Conservation (phyloP, 2,888 invertebrate genomes). For the Stenolophus ochropezus region DNA sequence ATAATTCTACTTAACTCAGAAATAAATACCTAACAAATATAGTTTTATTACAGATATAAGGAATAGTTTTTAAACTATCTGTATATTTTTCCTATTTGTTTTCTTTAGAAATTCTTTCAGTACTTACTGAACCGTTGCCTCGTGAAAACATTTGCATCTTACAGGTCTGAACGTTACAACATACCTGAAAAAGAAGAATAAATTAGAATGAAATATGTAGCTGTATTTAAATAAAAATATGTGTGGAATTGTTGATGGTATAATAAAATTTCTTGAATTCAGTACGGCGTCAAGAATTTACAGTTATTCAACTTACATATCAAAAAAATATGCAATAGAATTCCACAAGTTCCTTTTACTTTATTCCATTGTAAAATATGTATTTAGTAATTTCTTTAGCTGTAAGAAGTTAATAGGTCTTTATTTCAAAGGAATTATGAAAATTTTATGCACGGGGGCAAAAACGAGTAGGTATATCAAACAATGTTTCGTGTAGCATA, state of each 20-base stretch:
- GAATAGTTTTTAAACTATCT: neutral
- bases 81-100: neutral
- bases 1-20: no score
- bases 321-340: neutral
- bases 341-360: neutral
- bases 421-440: no score
- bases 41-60: no score
- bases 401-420: no score
- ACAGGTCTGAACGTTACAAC: neutral
- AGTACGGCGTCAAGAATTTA: neutral
- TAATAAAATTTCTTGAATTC: neutral
- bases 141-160: neutral
- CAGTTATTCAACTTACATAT: neutral
- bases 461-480: no score
- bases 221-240: neutral
- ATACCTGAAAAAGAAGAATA: conserved; percentile 20
- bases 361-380: no score
- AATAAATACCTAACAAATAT: no score
- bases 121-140: conserved; percentile 1
- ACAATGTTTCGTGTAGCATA: no score
- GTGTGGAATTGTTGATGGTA: neutral
- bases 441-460: no score
- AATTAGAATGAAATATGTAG: conserved; percentile 8
- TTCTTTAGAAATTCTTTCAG: neutral
- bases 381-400: no score